Evolutionary conservation across 2,888 invertebrate species (phyloP).

Genomic region (Embidobia sp.): DNA sequence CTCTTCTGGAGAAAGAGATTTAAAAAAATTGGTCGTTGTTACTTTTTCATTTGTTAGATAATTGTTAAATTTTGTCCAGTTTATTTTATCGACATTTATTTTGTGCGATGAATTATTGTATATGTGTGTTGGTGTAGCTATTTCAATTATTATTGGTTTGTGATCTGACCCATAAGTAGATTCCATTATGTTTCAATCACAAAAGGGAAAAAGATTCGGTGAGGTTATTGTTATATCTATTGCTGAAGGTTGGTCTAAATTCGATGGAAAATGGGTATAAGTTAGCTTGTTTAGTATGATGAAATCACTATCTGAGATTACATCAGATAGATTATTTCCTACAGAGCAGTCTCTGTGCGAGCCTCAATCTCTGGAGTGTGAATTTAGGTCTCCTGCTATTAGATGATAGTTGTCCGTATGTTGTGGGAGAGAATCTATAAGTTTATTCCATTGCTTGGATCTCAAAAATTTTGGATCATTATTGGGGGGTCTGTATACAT

Average conservation of each 20-base stretch:
- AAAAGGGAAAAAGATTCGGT: not conserved
- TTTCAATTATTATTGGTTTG: too few relatives aligned
- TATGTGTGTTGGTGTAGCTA: too few relatives aligned
- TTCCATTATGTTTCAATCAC: not conserved
- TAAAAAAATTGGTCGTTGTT: too few relatives aligned
- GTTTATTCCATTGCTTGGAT: not conserved
- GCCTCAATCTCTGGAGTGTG: too few relatives aligned
- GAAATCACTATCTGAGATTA: not conserved
- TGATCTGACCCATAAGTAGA: not conserved
- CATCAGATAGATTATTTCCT: not conserved
- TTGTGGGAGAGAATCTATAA: not conserved
- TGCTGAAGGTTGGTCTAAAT: not conserved
- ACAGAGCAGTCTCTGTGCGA: not conserved
- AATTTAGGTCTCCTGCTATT: too few relatives aligned
- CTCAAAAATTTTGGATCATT: not conserved
- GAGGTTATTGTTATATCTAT: not conserved
- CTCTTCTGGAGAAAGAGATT: too few relatives aligned
- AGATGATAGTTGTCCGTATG: too few relatives aligned
- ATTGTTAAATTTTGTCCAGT: too few relatives aligned
- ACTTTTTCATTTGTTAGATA: too few relatives aligned
- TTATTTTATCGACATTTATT: too few relatives aligned
- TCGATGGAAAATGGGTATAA: not conserved
- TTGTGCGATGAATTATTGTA: too few relatives aligned
- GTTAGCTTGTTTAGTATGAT: not conserved
- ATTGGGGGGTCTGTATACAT: not conserved